Percentiles rank a stretch among this genome's conserved stretches.
These are phyloP conservation scores for Puffinus mauretanicus DNA, from an alignment of 2,113 vertebrate species.

Conservation along the genomic window DNA sequence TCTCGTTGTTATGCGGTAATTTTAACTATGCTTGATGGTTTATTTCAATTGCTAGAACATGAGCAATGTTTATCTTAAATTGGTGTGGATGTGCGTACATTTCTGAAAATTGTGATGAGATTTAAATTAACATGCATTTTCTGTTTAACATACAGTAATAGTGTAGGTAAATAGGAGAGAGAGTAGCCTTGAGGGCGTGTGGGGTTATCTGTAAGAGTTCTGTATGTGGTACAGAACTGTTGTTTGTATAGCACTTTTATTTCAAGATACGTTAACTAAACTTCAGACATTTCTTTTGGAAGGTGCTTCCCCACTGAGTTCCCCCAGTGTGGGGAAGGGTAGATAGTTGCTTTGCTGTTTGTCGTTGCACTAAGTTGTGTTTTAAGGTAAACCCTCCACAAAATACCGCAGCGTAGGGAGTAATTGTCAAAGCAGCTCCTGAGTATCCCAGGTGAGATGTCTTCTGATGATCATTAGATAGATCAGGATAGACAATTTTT, in stretches of 20 bases:
- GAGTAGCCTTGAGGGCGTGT: neutral
- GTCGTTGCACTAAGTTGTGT: neutral
- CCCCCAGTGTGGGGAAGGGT: neutral
- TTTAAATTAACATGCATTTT: neutral
- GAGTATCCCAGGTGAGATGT: neutral
- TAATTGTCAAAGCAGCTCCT: neutral
- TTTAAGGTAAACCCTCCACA: neutral
- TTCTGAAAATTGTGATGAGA: neutral
- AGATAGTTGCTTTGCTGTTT: neutral
- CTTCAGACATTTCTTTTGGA: neutral
- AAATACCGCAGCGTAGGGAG: neutral
- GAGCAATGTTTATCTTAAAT: constrained; percentile 7
- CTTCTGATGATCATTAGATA: neutral
- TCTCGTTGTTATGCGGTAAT: neutral
- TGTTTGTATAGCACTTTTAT: neutral
- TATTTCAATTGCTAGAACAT: neutral
- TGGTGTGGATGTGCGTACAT: constrained; percentile 1
- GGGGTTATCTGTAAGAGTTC: neutral
- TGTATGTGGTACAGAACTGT: neutral
- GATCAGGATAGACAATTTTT: neutral
- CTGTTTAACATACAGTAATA: neutral
- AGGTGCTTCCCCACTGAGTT: neutral
- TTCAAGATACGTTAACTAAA: neutral
- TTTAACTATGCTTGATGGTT: neutral
- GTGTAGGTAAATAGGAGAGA: neutral